These are phyloP conservation scores for Drosophila barbarae DNA, from an alignment of 2,888 invertebrate genomes.

Conservation along the genomic window DNA sequence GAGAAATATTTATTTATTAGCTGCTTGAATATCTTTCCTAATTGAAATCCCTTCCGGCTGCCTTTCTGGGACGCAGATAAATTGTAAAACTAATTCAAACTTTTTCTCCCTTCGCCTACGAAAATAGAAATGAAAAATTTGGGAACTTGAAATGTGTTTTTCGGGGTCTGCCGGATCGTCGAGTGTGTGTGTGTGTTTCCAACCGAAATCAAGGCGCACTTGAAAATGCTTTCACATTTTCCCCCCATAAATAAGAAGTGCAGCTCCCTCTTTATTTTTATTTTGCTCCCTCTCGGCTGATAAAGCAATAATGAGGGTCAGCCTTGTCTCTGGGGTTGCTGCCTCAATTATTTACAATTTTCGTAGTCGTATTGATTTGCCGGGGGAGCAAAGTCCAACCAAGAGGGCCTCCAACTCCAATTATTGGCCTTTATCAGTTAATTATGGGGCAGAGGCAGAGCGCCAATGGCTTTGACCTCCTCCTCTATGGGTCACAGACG, in stretches of 20 bases:
- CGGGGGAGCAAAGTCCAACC: slow-evolving; percentile 28
- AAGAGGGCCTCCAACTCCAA: slow-evolving; percentile 6
- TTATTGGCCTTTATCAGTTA: slow-evolving; percentile 51
- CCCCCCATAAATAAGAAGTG: slow-evolving; percentile 45
- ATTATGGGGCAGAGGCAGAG: slow-evolving; percentile 11
- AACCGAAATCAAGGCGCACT: slow-evolving; percentile 55
- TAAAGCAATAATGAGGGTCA: slow-evolving; percentile 69
- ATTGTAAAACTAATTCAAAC: slow-evolving; percentile 43
- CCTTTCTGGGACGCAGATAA: slow-evolving; percentile 18
- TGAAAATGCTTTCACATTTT: slow-evolving; percentile 51
- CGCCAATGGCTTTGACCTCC: slow-evolving; percentile 48
- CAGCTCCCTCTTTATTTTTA: slow-evolving; percentile 16
- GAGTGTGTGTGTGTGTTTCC: slow-evolving; percentile 5
- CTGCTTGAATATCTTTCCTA: slow-evolving; percentile 22
- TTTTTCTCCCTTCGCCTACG: slow-evolving; percentile 10
- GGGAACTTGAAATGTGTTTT: slow-evolving; percentile 20
- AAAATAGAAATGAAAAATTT: slow-evolving; percentile 28
- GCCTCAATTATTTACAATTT: slow-evolving; percentile 66
- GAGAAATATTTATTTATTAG: slow-evolving; percentile 30
- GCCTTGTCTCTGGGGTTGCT: slow-evolving; percentile 23
- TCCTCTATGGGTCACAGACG: slow-evolving; percentile 20
- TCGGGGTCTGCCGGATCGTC: slow-evolving; percentile 2
- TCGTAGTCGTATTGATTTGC: slow-evolving; percentile 66
- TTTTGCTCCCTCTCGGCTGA: slow-evolving; percentile 36
- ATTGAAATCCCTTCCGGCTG: slow-evolving; percentile 28